Evolutionary conservation across 2,113 vertebrate genomes (phyloP).

Genomic region (Hystrix cristata): DNA sequence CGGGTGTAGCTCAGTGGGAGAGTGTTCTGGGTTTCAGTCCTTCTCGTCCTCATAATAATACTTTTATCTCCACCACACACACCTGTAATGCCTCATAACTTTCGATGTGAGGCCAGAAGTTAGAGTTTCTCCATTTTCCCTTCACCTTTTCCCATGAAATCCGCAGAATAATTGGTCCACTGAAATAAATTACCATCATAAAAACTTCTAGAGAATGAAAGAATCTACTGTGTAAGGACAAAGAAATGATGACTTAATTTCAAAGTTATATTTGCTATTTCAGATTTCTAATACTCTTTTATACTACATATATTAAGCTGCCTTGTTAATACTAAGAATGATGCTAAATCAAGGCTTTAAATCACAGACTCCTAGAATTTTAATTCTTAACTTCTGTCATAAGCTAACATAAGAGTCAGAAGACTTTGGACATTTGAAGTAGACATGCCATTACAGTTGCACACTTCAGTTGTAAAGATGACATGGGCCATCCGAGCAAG

Average conservation of each 20-base stretch:
- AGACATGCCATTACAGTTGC: background rate
- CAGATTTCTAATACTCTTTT: background rate
- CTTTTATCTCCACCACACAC: background rate
- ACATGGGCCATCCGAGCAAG: background rate
- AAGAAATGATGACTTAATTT: background rate
- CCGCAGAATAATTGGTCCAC: background rate
- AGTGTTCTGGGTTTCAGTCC: background rate
- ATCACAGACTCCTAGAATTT: background rate
- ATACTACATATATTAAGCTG: background rate
- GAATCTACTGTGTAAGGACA: background rate
- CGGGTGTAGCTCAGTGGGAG: background rate
- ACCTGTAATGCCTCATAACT: background rate
- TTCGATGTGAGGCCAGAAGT: background rate
- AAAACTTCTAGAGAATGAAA: background rate
- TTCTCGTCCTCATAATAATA: background rate
- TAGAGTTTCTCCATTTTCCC: background rate
- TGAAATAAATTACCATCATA: background rate
- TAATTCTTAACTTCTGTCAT: conserved; percentile 10
- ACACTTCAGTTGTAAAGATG: background rate
- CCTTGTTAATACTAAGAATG: background rate
- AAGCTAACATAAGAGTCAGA: background rate
- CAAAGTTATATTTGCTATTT: background rate
- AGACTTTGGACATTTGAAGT: background rate
- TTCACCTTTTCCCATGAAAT: background rate
- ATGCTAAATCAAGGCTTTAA: background rate